A percentile compares a stretch with the other conserved stretches of the same genome.
phyloP scores from a whole-genome alignment of 2,113 vertebrate species.

The Scatophagus argus region DNA sequence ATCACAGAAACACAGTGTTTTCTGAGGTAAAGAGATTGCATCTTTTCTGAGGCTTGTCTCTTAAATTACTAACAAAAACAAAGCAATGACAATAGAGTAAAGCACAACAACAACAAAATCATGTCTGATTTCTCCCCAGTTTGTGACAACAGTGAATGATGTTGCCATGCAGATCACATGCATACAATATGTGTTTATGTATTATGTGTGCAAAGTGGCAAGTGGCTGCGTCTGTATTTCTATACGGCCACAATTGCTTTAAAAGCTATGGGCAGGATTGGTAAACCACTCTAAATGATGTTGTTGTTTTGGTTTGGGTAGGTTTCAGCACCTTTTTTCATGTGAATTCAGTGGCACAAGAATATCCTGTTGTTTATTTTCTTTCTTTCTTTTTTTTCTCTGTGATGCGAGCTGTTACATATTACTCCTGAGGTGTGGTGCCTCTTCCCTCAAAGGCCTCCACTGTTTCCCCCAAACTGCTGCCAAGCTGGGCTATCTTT shows the following conservation, averaged over 20 bases:
- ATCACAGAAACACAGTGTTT: neutral
- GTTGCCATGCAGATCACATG: no score
- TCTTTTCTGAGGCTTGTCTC: neutral
- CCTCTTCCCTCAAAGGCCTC: slow-evolving; percentile 84
- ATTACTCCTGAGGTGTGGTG: slow-evolving; percentile 85
- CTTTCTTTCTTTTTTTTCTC: slow-evolving; percentile 44
- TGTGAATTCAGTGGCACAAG: slow-evolving; percentile 65
- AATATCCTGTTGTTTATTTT: slow-evolving; percentile 74
- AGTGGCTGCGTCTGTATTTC: slow-evolving; percentile 56
- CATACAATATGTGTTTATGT: slow-evolving; percentile 43
- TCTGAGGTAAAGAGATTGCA: neutral
- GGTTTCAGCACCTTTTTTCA: slow-evolving; percentile 64
- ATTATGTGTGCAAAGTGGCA: slow-evolving; percentile 36
- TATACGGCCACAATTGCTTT: slow-evolving; percentile 63
- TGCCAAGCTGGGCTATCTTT: slow-evolving; percentile 88
- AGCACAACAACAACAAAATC: neutral
- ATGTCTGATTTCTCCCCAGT: slow-evolving; percentile 33
- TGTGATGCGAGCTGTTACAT: slow-evolving; percentile 79
- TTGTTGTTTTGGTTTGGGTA: slow-evolving; percentile 77
- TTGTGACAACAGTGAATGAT: slow-evolving; percentile 26
- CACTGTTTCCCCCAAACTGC: slow-evolving; percentile 85
- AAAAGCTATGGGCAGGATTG: slow-evolving; percentile 64
- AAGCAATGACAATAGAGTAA: neutral
- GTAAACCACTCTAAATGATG: slow-evolving; percentile 69
- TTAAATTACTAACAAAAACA: slow-evolving; percentile 21